Base-by-base conservation (phyloP, 2,797 vertebrate genomes). In the Thalassophryne amazonica region DNA sequence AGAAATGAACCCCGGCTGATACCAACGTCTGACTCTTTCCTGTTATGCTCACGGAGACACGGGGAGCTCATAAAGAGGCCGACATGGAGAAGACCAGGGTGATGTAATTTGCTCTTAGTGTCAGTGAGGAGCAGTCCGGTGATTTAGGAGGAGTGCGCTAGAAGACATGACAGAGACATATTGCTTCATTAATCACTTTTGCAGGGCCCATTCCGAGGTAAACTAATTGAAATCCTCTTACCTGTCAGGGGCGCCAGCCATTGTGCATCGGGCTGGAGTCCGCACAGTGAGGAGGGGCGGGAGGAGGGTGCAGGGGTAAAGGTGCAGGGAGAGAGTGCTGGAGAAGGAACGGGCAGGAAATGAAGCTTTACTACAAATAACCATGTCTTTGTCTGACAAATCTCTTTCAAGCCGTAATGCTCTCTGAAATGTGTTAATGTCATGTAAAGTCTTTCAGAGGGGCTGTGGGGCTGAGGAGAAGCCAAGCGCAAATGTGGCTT, bases 121-220 rank as follows among this genome's bases (percentile, higher is more conserved):
- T 86, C 83, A 61, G 83, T n/a, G 78, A 83, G 71, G 78, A 80
- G 73, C 71, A 66, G 68, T 60, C 76, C 58, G 11, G 2, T 87
- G 80, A 88, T 89, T 92, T 89, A 88, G 78, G 69, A 60, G 77
- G 57, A 73, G 69, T 73, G 83, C 69, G 85, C 84, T 69, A n/a
- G 80, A 87, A 87, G 86, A 87, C 87, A 88, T 89, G 89, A 91
- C 92, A 90, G 84, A 91, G 91, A 92, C 88, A 90, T 92, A 93
- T 92, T 90, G 81, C 90, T 82, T 89, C 86, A 91, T 92, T 93
- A 91, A 92, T 93, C 91, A 91, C 69, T 84, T 85, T 90, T 49
- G 72, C 69, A 33, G 68, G 75, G 66, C 73, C 73, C 67, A 69
- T 79, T 86, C 81, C 37, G 85, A 86, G 88, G 84, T 92, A 91